A percentile compares a stretch with the other conserved stretches of the same genome.
phyloP scores from a whole-genome alignment of 2,113 vertebrate species.

The Asarcornis scutulata region DNA sequence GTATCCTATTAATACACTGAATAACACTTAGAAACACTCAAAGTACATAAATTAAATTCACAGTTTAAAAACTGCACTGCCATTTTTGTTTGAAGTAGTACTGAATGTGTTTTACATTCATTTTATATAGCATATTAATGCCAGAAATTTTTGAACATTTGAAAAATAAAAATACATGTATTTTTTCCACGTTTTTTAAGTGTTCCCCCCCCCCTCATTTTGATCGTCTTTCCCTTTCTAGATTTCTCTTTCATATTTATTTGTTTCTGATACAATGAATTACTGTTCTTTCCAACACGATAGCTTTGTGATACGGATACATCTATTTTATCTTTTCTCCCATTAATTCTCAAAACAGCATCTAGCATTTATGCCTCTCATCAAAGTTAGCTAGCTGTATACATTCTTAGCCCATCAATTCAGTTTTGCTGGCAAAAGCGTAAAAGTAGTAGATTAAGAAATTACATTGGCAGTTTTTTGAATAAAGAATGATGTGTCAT shows the following conservation, averaged over 20 bases:
- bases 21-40: not conserved
- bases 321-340: not conserved
- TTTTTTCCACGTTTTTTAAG: accelerated
- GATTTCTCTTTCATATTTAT: not conserved
- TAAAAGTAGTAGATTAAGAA: not conserved
- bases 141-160: not conserved
- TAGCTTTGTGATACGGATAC: not conserved
- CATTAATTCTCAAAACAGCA: not conserved
- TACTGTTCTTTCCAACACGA: not conserved
- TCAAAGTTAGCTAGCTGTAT: not conserved
- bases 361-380: not conserved
- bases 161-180: not conserved
- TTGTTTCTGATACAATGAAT: not conserved
- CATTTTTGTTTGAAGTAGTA: not conserved
- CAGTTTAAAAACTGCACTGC: not conserved
- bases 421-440: not conserved
- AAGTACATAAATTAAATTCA: not conserved
- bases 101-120: not conserved
- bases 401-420: not conserved
- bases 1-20: not conserved
- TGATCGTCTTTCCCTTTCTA: not conserved
- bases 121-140: not conserved
- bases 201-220: not conserved
- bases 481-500: not conserved
- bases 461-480: not conserved